Conservation (phyloP, 2,113 vertebrate species). For the Tonatia bakeri region DNA sequence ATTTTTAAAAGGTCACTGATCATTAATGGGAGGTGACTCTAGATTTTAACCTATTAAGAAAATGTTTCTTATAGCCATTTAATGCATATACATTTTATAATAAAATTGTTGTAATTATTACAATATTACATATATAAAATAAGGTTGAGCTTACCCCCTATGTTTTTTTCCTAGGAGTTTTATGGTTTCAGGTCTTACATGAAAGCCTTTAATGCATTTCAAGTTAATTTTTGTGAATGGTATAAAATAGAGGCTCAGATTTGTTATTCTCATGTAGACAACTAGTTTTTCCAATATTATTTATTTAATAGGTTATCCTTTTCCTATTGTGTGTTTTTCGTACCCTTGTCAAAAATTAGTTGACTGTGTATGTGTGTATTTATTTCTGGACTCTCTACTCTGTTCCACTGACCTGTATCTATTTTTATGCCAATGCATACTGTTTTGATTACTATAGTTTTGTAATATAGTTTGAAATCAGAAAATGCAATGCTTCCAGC, state of each 20-base stretch:
- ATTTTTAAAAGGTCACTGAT: neutral
- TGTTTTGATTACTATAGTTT: neutral
- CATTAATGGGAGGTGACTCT: neutral
- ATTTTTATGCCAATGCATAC: neutral
- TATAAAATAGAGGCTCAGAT: neutral
- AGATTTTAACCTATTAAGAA: conserved; percentile 5
- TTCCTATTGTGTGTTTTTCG: neutral
- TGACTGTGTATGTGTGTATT: neutral
- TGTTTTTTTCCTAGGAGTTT: neutral
- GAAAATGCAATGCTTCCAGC: neutral
- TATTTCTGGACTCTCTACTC: neutral
- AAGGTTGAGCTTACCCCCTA: neutral
- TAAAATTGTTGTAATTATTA: neutral
- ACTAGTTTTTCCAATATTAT: neutral
- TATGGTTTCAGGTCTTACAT: neutral
- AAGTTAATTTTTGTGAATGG: neutral
- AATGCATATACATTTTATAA: neutral
- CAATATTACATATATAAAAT: neutral
- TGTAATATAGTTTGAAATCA: neutral
- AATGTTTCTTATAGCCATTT: neutral
- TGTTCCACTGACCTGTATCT: neutral
- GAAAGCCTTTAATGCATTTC: neutral
- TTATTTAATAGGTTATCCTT: neutral
- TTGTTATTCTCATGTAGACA: neutral
- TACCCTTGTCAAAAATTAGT: neutral